Base-by-base conservation (phyloP, 2,888 invertebrate genomes). In the Harpalus rubripes region DNA sequence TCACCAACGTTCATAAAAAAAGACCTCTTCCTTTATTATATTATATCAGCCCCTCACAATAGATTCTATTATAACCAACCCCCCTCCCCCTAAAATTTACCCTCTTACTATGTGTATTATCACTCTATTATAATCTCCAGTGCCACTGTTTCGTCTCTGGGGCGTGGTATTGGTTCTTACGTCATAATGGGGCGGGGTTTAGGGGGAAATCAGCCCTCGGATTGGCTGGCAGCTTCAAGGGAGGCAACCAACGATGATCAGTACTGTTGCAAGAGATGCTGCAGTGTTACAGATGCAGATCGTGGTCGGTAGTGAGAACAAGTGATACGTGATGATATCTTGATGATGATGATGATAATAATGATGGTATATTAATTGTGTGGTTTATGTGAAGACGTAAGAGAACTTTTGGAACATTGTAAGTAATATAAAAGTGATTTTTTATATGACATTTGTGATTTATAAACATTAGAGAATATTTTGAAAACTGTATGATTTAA, bases 231-330 rank as follows among this genome's bases (percentile, higher is more conserved):
- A 89, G 90, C 90, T 89, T 86, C 90, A 87, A 89, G 88, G 88
- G 89, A 88, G 88, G 88, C 90, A 89, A 88, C 91, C 91, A 90
- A 91, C 91, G 89, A 90, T 90, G 89, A 88, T 87, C 87, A 88
- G 88, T 87, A 89, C 88, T 88, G 89, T 90, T 88, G 87, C 89
- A 68, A 81, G 39, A 32, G 81, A 72, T 81, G 65, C 81, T 52
- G 81, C 61, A 59, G 18, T 80, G 52, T 44, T 78, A 52, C 44
- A 52, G 44, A 52, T 52, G 44, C 44, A 10, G 44, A 52, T 52
- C 44, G 44, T 7, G 44, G 44, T 12, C 44, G 10, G 44, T 32
- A 32, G 32, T 52, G 44, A 12, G 44, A 8, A 2, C 44, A 52
- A 52, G 44, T 52, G 8, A 12, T 52, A 52, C 44, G 44, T 52